These are phyloP conservation scores for Plectropomus leopardus DNA, from an alignment of 2,113 vertebrate species.

Conservation along the genomic window DNA sequence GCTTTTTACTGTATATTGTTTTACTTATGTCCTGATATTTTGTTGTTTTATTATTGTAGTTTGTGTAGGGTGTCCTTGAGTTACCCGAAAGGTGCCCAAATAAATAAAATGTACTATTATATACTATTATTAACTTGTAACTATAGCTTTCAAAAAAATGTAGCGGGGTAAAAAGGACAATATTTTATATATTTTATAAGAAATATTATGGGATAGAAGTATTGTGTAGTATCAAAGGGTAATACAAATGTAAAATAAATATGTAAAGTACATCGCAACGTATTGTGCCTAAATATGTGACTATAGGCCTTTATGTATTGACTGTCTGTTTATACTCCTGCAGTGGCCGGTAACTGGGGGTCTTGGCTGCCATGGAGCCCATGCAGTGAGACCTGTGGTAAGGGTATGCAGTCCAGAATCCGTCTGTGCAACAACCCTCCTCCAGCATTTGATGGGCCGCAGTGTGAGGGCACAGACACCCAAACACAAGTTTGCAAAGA, in stretches of 20 bases:
- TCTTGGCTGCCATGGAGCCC: slow-evolving; percentile 92
- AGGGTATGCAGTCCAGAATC: slow-evolving; percentile 89
- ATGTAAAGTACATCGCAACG: too few relatives aligned
- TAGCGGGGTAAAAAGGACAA: not conserved
- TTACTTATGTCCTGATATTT: too few relatives aligned
- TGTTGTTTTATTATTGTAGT: too few relatives aligned
- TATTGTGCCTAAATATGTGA: not conserved
- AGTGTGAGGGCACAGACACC: slow-evolving; percentile 88
- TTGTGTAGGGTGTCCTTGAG: too few relatives aligned
- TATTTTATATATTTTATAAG: too few relatives aligned
- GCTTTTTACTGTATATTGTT: too few relatives aligned
- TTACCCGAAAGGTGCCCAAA: too few relatives aligned
- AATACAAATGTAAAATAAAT: too few relatives aligned
- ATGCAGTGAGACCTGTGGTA: slow-evolving; percentile 92
- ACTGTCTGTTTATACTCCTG: slow-evolving; percentile 41
- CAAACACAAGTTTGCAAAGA: slow-evolving; percentile 93
- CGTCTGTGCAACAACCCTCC: slow-evolving; percentile 92
- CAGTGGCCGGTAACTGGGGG: slow-evolving; percentile 93
- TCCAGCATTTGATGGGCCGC: slow-evolving; percentile 86
- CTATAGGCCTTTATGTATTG: not conserved
- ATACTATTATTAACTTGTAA: too few relatives aligned
- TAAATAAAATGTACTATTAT: too few relatives aligned
- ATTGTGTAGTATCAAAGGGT: too few relatives aligned
- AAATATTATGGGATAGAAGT: too few relatives aligned
- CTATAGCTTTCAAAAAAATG: not conserved